A percentile compares a stretch with the other conserved stretches of the same genome.
Conservation (phyloP, 2,797 vertebrate species). For the Pyrocephalus nanus region DNA sequence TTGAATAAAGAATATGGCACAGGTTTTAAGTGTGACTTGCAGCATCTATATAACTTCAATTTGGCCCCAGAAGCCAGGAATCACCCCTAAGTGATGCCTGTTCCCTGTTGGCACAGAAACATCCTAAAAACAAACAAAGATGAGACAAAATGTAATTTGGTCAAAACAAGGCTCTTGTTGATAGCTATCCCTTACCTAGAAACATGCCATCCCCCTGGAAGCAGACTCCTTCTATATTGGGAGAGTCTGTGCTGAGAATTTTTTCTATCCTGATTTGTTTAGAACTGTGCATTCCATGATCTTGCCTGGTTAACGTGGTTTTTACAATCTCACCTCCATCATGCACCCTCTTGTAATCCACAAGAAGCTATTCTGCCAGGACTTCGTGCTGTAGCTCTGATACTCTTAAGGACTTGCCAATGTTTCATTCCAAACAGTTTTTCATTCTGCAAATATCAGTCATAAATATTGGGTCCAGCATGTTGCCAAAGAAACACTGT, state of each 20-base stretch:
- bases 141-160: neutral
- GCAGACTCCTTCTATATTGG: neutral
- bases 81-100: neutral
- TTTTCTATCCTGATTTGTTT: neutral
- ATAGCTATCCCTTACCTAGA: neutral
- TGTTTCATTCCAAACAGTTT: neutral
- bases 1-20: neutral
- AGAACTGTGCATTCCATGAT: neutral
- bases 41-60: neutral
- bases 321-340: neutral
- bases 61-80: neutral
- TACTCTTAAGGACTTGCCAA: neutral
- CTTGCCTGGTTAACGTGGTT: neutral
- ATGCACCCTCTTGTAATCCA: neutral
- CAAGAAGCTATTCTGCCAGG: slow-evolving; percentile 4
- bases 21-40: neutral
- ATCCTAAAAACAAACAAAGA: neutral
- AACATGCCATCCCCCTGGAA: neutral
- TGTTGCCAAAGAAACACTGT: slow-evolving; percentile 2
- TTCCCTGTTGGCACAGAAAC: neutral
- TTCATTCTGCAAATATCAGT: neutral
- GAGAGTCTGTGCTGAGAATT: neutral
- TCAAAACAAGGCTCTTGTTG: neutral
- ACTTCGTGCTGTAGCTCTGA: neutral
- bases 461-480: neutral